Conservation (phyloP, 2,888 invertebrate genomes). For the Trypoxylon attenuatum region DNA sequence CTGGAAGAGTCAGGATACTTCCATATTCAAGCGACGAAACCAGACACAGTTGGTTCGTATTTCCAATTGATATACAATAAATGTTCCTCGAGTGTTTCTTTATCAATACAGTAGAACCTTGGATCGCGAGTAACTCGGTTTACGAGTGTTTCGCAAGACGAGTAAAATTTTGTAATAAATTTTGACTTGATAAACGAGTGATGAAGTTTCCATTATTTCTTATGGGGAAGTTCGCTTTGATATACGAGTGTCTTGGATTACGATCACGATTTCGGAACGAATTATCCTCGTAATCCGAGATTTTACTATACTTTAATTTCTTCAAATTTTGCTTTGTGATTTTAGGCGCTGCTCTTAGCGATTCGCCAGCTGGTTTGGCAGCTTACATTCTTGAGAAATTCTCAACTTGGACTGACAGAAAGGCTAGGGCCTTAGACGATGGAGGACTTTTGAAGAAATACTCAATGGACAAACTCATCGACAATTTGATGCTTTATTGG, state of each 20-base stretch:
- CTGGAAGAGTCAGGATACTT: constrained; percentile 78
- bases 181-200: too few species aligned
- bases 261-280: too few species aligned
- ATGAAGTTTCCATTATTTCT: too few species aligned
- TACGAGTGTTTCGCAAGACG: too few species aligned
- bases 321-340: constrained; percentile 74
- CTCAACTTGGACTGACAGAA: constrained; percentile 82
- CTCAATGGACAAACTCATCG: constrained; percentile 83
- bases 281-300: too few species aligned
- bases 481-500: constrained; percentile 91
- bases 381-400: constrained; percentile 95
- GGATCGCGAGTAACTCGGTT: too few species aligned
- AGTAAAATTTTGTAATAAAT: neutral
- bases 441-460: constrained; percentile 82
- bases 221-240: too few species aligned
- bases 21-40: constrained; percentile 91
- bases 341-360: constrained; percentile 79
- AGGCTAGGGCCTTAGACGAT: constrained; percentile 76
- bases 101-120: neutral
- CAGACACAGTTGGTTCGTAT: constrained; percentile 87
- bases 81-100: neutral
- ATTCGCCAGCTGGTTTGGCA: constrained; percentile 90
- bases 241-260: too few species aligned
- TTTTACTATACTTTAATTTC: too few species aligned
- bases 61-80: neutral